Conservation (phyloP, 2,797 vertebrate genomes). For the Argentina silus region DNA sequence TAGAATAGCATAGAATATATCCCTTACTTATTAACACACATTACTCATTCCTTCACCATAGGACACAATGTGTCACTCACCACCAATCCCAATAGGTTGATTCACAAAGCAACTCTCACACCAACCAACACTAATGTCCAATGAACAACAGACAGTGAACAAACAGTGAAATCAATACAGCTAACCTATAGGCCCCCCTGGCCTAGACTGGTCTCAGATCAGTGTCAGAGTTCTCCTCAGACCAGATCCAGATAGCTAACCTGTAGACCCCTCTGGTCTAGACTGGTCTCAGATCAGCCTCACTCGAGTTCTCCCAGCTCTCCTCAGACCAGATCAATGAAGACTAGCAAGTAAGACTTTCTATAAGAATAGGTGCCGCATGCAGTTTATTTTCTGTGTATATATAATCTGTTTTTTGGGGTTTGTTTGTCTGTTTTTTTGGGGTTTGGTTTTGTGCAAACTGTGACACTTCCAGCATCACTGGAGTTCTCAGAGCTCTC, state of each 20-base stretch:
- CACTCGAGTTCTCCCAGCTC: constrained; percentile 35
- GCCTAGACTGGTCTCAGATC: constrained; percentile 52
- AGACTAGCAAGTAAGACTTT: too few species aligned
- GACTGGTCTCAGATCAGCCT: constrained; percentile 50
- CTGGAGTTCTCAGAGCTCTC: too few species aligned
- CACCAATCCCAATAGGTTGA: constrained; percentile 46
- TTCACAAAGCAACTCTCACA: constrained; percentile 36
- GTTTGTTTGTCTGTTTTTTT: too few species aligned
- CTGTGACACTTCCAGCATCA: too few species aligned
- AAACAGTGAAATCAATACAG: constrained; percentile 49
- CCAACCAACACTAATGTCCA: constrained; percentile 38
- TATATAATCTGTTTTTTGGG: too few species aligned
- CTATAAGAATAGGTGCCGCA: too few species aligned
- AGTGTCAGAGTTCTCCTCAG: constrained; percentile 26
- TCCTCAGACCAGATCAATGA: constrained; percentile 17
- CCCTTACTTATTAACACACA: constrained; percentile 45
- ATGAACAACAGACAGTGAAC: constrained; percentile 23
- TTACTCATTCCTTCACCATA: constrained; percentile 56
- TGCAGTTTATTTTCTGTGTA: too few species aligned
- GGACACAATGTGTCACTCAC: constrained; percentile 20
- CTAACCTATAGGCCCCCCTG: constrained; percentile 27
- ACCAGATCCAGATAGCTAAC: not conserved
- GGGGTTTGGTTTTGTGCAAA: too few species aligned
- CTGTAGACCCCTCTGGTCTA: constrained; percentile 10
- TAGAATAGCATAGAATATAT: too few species aligned